Percentiles rank a stretch among this genome's conserved stretches.
Conservation (phyloP, 2,888 invertebrate genomes). For the Clunio marinus region DNA sequence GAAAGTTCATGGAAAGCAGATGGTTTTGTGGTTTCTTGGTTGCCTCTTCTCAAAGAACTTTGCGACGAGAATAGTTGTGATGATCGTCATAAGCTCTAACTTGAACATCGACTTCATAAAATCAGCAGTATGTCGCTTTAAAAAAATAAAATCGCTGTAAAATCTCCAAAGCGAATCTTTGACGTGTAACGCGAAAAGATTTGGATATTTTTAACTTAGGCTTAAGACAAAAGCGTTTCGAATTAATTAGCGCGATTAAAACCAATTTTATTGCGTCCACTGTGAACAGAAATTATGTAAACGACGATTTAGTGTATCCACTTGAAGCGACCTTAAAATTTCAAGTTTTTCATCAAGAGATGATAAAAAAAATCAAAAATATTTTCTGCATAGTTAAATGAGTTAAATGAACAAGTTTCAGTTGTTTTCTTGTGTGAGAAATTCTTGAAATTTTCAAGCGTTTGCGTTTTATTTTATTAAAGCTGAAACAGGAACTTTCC, state of each 20-base stretch:
- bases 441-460: background rate
- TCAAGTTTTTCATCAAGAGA: background rate
- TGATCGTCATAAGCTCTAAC: background rate
- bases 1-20: constrained; percentile 2
- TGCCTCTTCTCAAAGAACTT: background rate
- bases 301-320: background rate
- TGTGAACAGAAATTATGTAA: background rate
- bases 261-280: background rate
- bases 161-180: background rate
- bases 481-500: background rate
- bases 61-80: too few relatives aligned
- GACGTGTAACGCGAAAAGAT: constrained; percentile 1
- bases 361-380: background rate
- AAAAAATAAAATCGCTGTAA: background rate
- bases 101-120: too few relatives aligned
- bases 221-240: background rate
- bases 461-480: background rate
- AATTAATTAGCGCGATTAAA: constrained; percentile 8
- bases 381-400: background rate
- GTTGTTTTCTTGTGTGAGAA: background rate
- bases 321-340: background rate
- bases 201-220: background rate
- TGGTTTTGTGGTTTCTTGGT: background rate
- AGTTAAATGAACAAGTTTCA: background rate
- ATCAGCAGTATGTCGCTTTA: too few relatives aligned